phyloP scores from a whole-genome alignment of 2,113 vertebrate species.

The Sylvicapra grimmia region DNA sequence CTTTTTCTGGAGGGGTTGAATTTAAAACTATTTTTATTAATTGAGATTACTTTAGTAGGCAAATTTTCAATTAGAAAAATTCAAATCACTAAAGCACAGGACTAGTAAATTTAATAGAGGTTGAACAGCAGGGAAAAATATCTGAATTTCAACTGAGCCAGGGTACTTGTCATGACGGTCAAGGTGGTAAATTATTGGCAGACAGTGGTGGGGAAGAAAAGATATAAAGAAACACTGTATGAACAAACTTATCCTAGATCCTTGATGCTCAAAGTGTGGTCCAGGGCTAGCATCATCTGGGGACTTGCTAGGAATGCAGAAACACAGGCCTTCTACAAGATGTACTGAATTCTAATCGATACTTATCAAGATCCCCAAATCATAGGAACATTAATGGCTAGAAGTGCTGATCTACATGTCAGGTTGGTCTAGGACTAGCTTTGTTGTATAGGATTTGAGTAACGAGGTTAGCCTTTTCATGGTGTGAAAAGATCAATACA shows the following conservation, averaged over 20 bases:
- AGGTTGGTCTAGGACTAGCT: neutral
- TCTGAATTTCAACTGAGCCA: neutral
- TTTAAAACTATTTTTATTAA: slow-evolving; percentile 6
- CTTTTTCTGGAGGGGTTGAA: neutral
- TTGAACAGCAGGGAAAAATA: neutral
- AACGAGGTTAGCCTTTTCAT: neutral
- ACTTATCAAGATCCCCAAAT: neutral
- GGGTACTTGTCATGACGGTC: neutral
- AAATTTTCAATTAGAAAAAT: neutral
- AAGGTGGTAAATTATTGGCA: too few species aligned
- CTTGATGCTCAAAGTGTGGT: neutral
- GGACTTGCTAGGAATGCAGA: neutral
- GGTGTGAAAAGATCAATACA: neutral
- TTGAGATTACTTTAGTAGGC: neutral
- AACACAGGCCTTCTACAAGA: neutral
- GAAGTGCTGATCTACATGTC: neutral
- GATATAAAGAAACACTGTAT: neutral
- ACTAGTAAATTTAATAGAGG: neutral
- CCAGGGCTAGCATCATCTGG: too few species aligned
- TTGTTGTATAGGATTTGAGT: neutral
- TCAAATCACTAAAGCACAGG: neutral
- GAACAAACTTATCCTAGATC: neutral
- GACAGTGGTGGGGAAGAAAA: neutral
- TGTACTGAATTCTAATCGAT: neutral
- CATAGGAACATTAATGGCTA: neutral